Base-by-base conservation (phyloP, 2,113 vertebrate species). In the Willisornis vidua region DNA sequence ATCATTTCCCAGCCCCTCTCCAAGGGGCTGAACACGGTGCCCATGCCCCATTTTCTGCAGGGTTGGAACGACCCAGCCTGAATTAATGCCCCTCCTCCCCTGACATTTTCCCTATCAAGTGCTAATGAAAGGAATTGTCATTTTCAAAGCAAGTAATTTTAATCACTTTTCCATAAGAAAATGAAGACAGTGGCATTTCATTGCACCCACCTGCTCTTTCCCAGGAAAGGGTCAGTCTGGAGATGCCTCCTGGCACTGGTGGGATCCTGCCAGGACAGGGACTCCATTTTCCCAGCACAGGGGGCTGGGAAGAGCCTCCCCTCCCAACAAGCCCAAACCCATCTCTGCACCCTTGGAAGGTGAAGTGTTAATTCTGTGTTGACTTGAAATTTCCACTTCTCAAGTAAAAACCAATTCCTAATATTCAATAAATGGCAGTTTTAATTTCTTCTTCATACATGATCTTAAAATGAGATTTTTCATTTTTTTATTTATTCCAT, bases 401-500 rank as follows among this genome's bases (percentile, higher is more conserved):
- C 80, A 9, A 0, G 35, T 23, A 9, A 57, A 77, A 65, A 19
- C 37, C 87, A 26, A 91, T 87, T 90, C 86, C 96, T 95, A 91
- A 67, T 91, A 70, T 19, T 95, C 90, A 96, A 83, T 90, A 97
- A 97, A 95, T 1, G 93, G 90, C 90, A 96, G 92, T 95, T 97
- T 95, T 97, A 93, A 96, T 97, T 92, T 96, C 97, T 98, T 98
- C 98, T 98, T 98, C 98, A 98, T 98, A 99, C 96, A 98, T 98
- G 98, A 99, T 99, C 99, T 99, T 99, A 99, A 99, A 99, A 99
- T 99, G 98, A 98, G 98, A 98, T 99, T 99, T 99, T 99, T 84
- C 99, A 96, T 91, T 99, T 99, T 99, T 99, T 99, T 99, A 99
- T 99, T 99, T 99, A 99, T 99, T 99, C 98, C 99, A 99, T 99